These are phyloP conservation scores for Psophia crepitans DNA, from an alignment of 2,113 vertebrate genomes.

Conservation along the genomic window DNA sequence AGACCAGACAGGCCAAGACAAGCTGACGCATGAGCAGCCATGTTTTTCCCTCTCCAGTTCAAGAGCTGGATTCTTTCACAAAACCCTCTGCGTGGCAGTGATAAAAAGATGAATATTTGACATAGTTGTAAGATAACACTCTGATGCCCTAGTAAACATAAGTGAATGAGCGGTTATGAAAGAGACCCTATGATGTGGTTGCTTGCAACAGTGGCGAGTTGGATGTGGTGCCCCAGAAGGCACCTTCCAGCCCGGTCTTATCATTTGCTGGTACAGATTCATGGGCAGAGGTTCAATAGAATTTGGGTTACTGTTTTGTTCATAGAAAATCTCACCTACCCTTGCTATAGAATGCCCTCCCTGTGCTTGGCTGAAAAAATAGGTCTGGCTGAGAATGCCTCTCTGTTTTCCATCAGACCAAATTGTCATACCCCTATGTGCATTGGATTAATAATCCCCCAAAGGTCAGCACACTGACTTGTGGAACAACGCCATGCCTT, in stretches of 20 bases:
- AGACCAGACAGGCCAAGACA: background rate
- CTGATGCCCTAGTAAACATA: background rate
- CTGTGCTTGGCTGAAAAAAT: too few relatives aligned
- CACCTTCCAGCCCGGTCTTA: background rate
- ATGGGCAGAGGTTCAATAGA: background rate
- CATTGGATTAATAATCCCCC: background rate
- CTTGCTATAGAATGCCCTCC: background rate
- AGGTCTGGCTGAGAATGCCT: background rate
- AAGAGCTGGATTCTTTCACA: slow-evolving; percentile 18
- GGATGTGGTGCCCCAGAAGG: background rate
- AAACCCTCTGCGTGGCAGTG: background rate
- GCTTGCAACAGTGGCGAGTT: background rate
- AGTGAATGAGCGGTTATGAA: background rate
- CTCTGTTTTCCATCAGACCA: background rate
- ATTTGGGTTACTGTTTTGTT: background rate
- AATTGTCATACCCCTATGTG: background rate
- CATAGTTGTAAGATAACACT: slow-evolving; percentile 11
- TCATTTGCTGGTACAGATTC: background rate
- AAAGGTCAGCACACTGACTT: background rate
- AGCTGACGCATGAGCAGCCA: background rate
- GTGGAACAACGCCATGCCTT: background rate
- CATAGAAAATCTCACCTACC: background rate
- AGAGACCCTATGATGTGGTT: background rate
- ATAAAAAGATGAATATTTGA: slow-evolving; percentile 33
- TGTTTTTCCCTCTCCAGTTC: background rate